These are phyloP conservation scores for Drosophila histrio DNA, from an alignment of 2,888 invertebrate species.

Conservation along the genomic window DNA sequence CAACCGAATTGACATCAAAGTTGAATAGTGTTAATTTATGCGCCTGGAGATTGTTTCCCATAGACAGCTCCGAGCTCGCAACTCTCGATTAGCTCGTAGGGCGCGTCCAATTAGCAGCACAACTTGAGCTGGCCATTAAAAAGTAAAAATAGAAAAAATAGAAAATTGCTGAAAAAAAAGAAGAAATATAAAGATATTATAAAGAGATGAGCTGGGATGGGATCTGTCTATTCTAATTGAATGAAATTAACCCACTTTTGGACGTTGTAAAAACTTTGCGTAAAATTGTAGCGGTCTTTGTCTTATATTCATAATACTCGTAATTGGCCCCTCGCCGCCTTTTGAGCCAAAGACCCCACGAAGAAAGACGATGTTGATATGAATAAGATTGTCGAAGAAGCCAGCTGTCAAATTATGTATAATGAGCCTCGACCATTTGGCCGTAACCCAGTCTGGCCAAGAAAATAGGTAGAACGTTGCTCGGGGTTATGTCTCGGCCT, in stretches of 20 bases:
- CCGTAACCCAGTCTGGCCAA: conserved; percentile 17
- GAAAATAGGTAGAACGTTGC: conserved; percentile 37
- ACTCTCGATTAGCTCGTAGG: conserved; percentile 49
- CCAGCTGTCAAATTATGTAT: conserved; percentile 63
- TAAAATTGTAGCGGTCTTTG: conserved; percentile 44
- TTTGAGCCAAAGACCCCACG: conserved; percentile 11
- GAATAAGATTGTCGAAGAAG: conserved; percentile 50
- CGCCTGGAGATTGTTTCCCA: conserved; percentile 55
- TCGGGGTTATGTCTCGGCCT: conserved; percentile 6
- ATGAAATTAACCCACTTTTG: conserved; percentile 74
- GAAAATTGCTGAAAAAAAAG: conserved; percentile 5
- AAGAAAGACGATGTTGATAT: conserved; percentile 34
- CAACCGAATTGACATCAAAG: conserved; percentile 9
- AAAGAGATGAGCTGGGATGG: conserved; percentile 5
- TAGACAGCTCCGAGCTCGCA: conserved; percentile 9
- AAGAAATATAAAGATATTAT: conserved; percentile 16
- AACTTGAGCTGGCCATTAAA: conserved; percentile 55
- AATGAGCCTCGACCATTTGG: conserved; percentile 40
- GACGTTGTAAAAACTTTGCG: conserved; percentile 49
- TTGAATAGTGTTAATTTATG: conserved; percentile 53
- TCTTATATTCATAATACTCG: conserved; percentile 62
- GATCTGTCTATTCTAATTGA: conserved; percentile 71
- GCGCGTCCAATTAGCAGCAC: conserved; percentile 67
- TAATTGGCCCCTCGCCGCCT: conserved; percentile 41
- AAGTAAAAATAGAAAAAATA: conserved; percentile 6